Evolutionary conservation across 35 echinoderm and acorn worm genomes (phyloP), one percentile per base, ranked within the genome.

Genomic region (Diadema setosum): DNA sequence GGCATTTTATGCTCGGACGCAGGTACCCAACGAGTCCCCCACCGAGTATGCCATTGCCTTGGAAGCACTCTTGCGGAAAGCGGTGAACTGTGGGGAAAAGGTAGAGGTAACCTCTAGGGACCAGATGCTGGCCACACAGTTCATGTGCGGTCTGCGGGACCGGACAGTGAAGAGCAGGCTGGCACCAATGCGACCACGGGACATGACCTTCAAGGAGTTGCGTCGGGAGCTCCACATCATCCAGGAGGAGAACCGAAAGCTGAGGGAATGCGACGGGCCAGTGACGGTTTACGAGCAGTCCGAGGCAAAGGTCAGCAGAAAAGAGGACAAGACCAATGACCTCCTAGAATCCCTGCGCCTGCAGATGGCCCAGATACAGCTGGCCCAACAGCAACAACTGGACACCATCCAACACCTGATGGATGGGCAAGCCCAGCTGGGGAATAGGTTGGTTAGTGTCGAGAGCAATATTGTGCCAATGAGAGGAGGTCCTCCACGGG

Each of bases 201-300:
- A 9, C 17, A 87, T 87, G 85, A 9, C 63, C 6, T 87, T 87
- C 46, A 24, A 31, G 11, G 85, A 87, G 5, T 17, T 87, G 36
- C 33, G 85, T 8, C 63, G 21, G 20, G 85, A 87, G 31, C 41
- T 87, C 24, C 63, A 58, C 17, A 37, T 87, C 45, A 87, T 87
- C 17, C 43, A 12, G 5, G 84, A 42, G 33, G 36, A 67, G 35
- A 39, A 41, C 24, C 5, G 37, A 23, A 56, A 86, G 60, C 17
- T 60, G 17, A 1, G 2, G 26, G 20, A 12, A n/a, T n/a, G n/a
- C 21, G 9, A 1, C n/a, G n/a, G n/a, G n/a, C n/a, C n/a, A n/a
- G n/a, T n/a, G 20, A 40, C 17, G 25, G 26, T 3, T 75, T 75
- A 5, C 18, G 26, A 75, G 20, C 4, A 40, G n/a, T n/a, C n/a